Percentiles rank a stretch among this genome's conserved stretches.
Evolutionary conservation across 2,797 vertebrate species (phyloP).

Genomic region (Heliangelus exortis): DNA sequence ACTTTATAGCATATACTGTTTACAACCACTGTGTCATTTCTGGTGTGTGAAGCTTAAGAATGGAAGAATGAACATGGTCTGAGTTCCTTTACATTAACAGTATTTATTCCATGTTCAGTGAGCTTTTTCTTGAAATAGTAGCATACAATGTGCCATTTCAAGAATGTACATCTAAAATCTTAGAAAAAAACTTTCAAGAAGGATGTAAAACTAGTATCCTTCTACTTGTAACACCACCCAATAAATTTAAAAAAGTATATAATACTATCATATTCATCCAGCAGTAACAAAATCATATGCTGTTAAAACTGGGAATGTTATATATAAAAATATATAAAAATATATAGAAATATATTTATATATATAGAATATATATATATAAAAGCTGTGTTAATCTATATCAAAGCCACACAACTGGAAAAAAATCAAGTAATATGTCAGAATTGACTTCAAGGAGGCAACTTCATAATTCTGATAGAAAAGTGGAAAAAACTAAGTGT

Average conservation of each 20-base stretch:
- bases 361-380: too few species aligned
- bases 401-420: not conserved
- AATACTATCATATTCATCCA: not conserved
- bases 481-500: not conserved
- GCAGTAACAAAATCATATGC: not conserved
- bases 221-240: accelerated
- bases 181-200: not conserved
- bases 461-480: not conserved
- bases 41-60: not conserved
- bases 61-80: not conserved
- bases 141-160: not conserved
- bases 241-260: not conserved
- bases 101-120: not conserved
- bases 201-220: not conserved
- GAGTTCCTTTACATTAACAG: not conserved
- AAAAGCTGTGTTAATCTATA: not conserved
- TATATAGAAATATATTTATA: too few species aligned
- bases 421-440: not conserved
- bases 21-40: not conserved
- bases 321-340: too few species aligned
- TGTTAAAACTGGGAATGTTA: not conserved
- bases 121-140: not conserved
- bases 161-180: not conserved
- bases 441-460: not conserved
- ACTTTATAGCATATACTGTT: not conserved